phyloP scores from a whole-genome alignment of 1,140 invertebrate genomes.

The Frieseomelitta varia region DNA sequence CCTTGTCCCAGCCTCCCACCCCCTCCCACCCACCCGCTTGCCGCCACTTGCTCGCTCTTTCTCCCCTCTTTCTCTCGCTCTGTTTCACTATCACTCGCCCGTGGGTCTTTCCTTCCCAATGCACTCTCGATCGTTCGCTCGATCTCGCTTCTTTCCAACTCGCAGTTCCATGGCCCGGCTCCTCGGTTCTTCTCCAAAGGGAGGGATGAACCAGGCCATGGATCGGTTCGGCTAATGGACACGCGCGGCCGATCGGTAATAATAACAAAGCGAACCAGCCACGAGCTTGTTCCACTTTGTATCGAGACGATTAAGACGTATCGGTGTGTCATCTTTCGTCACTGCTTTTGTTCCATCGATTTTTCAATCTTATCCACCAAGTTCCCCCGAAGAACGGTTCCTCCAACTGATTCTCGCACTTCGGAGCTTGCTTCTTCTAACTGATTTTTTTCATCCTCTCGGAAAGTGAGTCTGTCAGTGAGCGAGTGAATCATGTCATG shows the following conservation, averaged over 20 bases:
- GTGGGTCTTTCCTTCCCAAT: slow-evolving; percentile 7
- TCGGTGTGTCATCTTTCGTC: background rate
- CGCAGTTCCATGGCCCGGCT: slow-evolving; percentile 32
- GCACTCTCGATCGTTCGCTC: slow-evolving; percentile 26
- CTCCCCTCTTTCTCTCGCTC: slow-evolving; percentile 1
- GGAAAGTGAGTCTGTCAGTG: too few species aligned
- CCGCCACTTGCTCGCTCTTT: slow-evolving; percentile 7
- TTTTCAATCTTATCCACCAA: too few species aligned
- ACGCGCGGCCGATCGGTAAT: slow-evolving; percentile 58
- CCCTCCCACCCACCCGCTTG: slow-evolving; percentile 3
- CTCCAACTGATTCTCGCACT: too few species aligned
- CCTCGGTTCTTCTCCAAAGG: slow-evolving; percentile 36
- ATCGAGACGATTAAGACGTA: background rate
- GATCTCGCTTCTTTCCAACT: slow-evolving; percentile 39
- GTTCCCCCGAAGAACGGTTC: too few species aligned
- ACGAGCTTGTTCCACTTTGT: background rate
- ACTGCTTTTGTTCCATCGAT: too few species aligned
- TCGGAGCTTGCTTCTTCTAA: too few species aligned
- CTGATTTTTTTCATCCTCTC: too few species aligned
- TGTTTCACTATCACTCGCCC: background rate
- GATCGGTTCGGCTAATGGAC: slow-evolving; percentile 68
- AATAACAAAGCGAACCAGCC: slow-evolving; percentile 59
- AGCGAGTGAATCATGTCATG: too few species aligned
- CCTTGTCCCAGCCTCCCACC: slow-evolving; percentile 58
- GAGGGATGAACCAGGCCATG: slow-evolving; percentile 31